phyloP scores from a whole-genome alignment of 2,113 vertebrate genomes.

The Solea solea region DNA sequence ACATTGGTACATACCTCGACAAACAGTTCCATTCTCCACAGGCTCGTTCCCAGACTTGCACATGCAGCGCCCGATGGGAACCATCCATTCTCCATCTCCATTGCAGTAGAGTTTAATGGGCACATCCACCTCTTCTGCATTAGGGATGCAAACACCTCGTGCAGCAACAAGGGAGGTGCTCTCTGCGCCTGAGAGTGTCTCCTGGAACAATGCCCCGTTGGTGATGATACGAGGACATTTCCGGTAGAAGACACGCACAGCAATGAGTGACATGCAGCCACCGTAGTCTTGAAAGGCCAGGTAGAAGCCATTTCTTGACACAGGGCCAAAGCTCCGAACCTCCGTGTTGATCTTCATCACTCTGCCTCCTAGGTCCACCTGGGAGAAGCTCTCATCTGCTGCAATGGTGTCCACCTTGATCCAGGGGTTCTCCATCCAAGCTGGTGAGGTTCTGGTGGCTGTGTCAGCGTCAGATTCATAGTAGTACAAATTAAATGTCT shows the following conservation, averaged over 20 bases:
- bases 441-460: constrained; percentile 89
- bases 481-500: constrained; percentile 98
- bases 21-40: constrained; percentile 91
- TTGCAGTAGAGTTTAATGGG: constrained; percentile 99
- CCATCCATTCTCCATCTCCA: constrained; percentile 97
- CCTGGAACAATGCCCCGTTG: constrained; percentile 93
- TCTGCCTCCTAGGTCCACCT: constrained; percentile 94
- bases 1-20: constrained; percentile 86
- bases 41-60: constrained; percentile 94
- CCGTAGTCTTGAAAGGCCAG: constrained; percentile 99
- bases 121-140: constrained; percentile 96
- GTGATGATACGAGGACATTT: constrained; percentile 93
- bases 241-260: constrained; percentile 95
- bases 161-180: constrained; percentile 96
- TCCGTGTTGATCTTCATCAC: constrained; percentile 99
- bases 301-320: constrained; percentile 94
- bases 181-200: constrained; percentile 94
- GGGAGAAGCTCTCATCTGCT: constrained; percentile 96
- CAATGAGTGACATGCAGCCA: constrained; percentile 98
- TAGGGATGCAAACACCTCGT: constrained; percentile 91
- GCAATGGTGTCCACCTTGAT: constrained; percentile 98
- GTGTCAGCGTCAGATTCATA: constrained; percentile 92
- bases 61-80: constrained; percentile 97
- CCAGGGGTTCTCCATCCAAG: constrained; percentile 99
- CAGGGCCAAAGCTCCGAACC: constrained; percentile 94